Evolutionary conservation across 2,888 invertebrate genomes (phyloP).

Genomic region (Resseliella maxima): DNA sequence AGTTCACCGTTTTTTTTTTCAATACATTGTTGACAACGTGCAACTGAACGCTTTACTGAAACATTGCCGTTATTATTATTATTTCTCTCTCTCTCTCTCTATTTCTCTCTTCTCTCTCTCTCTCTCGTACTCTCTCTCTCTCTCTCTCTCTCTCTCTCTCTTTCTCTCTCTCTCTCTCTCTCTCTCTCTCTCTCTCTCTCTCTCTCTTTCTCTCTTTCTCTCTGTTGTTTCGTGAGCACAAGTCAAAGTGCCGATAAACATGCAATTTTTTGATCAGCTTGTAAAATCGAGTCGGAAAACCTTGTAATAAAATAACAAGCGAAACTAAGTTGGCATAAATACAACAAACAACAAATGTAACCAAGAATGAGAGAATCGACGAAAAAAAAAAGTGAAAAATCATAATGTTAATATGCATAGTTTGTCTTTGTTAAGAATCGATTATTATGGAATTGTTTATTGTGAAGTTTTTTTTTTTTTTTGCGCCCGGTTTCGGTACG

Average conservation of each 20-base stretch:
- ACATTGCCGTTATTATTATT: too few species aligned
- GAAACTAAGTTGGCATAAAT: neutral
- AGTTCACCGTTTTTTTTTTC: neutral
- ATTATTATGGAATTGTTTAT: constrained; percentile 47
- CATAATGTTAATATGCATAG: constrained; percentile 51
- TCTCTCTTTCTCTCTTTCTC: neutral
- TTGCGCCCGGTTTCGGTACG: neutral
- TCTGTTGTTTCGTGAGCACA: neutral
- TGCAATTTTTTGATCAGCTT: constrained; percentile 46
- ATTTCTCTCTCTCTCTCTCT: too few species aligned
- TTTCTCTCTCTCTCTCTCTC: neutral
- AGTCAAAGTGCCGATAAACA: constrained; percentile 39
- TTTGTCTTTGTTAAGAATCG: constrained; percentile 55
- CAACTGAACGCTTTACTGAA: neutral
- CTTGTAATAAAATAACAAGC: neutral
- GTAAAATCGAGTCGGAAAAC: constrained; percentile 28
- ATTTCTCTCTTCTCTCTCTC: too few species aligned
- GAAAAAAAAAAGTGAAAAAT: neutral
- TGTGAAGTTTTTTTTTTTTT: neutral
- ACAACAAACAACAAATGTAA: neutral
- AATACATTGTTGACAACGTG: neutral
- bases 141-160: neutral
- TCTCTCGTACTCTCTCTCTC: neutral
- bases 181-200: neutral
- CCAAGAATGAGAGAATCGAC: neutral